Base-by-base conservation (phyloP, 2,888 invertebrate genomes). In the Eurytoma adleriae region DNA sequence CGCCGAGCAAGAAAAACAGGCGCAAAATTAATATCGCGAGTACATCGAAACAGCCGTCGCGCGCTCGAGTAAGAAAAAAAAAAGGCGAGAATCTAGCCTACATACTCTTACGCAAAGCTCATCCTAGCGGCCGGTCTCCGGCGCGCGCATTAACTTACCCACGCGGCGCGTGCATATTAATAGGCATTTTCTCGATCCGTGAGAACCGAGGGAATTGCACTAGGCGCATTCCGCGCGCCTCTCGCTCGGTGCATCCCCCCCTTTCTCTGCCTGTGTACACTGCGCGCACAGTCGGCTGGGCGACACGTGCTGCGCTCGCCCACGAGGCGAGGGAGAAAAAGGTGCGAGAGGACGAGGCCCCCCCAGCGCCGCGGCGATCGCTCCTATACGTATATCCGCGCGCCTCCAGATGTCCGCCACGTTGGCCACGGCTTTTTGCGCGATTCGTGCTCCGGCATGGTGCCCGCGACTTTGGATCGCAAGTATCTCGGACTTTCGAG, bases 161-260 rank as follows among this genome's bases (percentile, higher is more conserved):
- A n/a, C 40, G 16, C 20, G 7, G 4, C 70, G 18, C 71, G 66
- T 78, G 27, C 71, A 78, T 71, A 78, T 71, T 71, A 71, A 78
- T 71, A 71, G 66, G 54, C 66, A 50, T 71, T 76, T 71, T 78
- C 78, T 78, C 78, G 78, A 78, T 71, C 78, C 78, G 78, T 78
- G 78, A 78, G 78, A 78, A 78, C 71, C 20, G n/a, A 59, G 5
- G 16, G 71, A 70, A 62, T 62, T 68, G 74, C 69, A 56, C 48
- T 54, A 18, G 62, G 59, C 61, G 76, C 83, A 83, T 82, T 84
- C 81, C 84, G 79, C 40, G 40, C 40, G 40, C 40, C 40, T 40
- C 10, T 7, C 40, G 40, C 40, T 7, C 30, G 30, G 3, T 30
- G 30, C 30, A 7, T 30, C 3, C 7, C 7, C 5, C 30, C 40